phyloP scores from a whole-genome alignment of 2,797 vertebrate species.

The Cyprinodon diabolis region DNA sequence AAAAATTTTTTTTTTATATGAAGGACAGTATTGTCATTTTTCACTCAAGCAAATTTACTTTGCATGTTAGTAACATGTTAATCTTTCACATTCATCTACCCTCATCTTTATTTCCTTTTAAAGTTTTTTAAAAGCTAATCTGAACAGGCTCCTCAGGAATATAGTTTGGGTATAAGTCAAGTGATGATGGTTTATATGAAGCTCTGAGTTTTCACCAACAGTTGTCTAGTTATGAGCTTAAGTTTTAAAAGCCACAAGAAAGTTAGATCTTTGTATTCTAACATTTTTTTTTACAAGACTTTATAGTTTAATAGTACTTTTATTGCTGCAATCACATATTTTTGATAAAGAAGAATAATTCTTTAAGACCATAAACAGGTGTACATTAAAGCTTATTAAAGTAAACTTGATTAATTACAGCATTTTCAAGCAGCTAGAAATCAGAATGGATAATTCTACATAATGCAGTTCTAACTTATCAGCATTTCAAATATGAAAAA shows the following conservation, averaged over 20 bases:
- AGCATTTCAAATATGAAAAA: not conserved
- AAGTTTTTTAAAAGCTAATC: constrained; percentile 8
- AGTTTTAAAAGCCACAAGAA: constrained; percentile 33
- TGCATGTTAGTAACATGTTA: constrained; percentile 63
- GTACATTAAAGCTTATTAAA: constrained; percentile 16
- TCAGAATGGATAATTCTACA: not conserved
- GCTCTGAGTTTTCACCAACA: constrained; percentile 24
- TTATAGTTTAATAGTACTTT: constrained; percentile 56
- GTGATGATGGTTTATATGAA: constrained; percentile 15
- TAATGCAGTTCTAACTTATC: not conserved
- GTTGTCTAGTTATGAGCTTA: constrained; percentile 32
- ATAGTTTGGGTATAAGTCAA: constrained; percentile 33
- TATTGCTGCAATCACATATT: constrained; percentile 25
- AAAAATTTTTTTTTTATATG: constrained; percentile 31
- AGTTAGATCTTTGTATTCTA: constrained; percentile 1
- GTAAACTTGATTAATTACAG: constrained; percentile 6
- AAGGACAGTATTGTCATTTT: constrained; percentile 51
- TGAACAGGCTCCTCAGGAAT: constrained; percentile 59
- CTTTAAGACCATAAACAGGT: constrained; percentile 24
- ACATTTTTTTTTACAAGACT: constrained; percentile 42
- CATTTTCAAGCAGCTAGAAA: not conserved
- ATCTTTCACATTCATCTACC: constrained; percentile 39
- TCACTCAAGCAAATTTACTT: constrained; percentile 48
- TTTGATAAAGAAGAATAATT: constrained; percentile 22
- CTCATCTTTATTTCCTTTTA: constrained; percentile 1